Conservation (phyloP, 2,888 invertebrate genomes). For the Cephus spinipes region DNA sequence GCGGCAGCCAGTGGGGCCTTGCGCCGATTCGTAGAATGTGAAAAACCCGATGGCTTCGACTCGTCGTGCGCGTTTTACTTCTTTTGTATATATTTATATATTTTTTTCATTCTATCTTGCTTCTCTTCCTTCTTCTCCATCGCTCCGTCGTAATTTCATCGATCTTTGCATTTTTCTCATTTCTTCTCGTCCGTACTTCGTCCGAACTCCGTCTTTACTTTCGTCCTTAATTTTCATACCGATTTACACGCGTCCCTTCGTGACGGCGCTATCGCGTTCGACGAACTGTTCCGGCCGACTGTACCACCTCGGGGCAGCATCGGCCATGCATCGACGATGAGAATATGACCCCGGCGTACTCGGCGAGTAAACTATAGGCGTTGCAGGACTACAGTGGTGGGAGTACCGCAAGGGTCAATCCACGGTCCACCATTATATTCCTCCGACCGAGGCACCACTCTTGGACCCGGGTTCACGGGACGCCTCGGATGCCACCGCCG, state of each 20-base stretch:
- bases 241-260: background rate
- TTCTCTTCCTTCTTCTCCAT: background rate
- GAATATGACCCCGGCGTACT: constrained; percentile 60
- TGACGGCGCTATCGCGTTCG: background rate
- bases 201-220: background rate
- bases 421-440: constrained; percentile 60
- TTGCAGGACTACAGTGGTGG: constrained; percentile 50
- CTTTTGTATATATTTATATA: background rate
- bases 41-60: background rate
- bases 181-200: background rate
- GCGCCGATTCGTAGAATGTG: background rate
- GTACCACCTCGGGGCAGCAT: constrained; percentile 6
- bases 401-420: constrained; percentile 66
- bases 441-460: constrained; percentile 34
- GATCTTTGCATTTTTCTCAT: background rate
- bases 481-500: constrained; percentile 3
- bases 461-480: constrained; percentile 29
- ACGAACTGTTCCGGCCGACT: constrained; percentile 7
- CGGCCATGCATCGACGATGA: constrained; percentile 53
- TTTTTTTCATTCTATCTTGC: constrained; percentile 8
- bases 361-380: constrained; percentile 37
- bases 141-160: background rate
- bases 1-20: background rate
- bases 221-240: background rate
- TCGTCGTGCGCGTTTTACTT: background rate